These are phyloP conservation scores for Gortyna flavago DNA, from an alignment of 2,888 invertebrate species.

Conservation along the genomic window DNA sequence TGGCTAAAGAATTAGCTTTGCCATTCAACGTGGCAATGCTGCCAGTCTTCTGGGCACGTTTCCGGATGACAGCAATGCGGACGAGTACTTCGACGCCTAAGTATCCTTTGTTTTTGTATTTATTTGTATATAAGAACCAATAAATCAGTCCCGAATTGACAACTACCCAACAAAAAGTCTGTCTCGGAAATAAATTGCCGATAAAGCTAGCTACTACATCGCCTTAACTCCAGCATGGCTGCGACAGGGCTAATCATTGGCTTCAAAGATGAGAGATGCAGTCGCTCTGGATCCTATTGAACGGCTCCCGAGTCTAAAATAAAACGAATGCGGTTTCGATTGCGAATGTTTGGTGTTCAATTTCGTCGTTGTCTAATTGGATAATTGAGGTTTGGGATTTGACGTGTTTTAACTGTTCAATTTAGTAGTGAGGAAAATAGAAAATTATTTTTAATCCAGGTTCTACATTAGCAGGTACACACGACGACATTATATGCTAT, in stretches of 20 bases:
- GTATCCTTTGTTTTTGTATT: too few relatives aligned
- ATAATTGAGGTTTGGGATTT: slow-evolving; percentile 17
- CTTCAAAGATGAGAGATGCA: slow-evolving; percentile 66
- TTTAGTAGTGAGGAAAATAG: not conserved
- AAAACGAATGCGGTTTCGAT: slow-evolving; percentile 53
- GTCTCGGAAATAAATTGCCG: slow-evolving; percentile 13
- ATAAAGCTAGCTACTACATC: slow-evolving; percentile 18
- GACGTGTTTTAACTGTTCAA: not conserved
- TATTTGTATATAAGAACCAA: too few relatives aligned
- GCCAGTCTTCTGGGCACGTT: too few relatives aligned
- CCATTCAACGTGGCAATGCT: too few relatives aligned
- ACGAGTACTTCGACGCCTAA: too few relatives aligned
- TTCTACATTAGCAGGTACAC: not conserved
- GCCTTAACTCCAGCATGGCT: slow-evolving; percentile 63
- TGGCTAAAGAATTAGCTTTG: too few relatives aligned
- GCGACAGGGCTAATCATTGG: slow-evolving; percentile 66
- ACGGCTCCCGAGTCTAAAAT: slow-evolving; percentile 37
- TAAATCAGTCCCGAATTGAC: not conserved
- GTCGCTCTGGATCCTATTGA: slow-evolving; percentile 53
- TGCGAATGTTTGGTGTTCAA: slow-evolving; percentile 35
- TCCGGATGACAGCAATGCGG: too few relatives aligned
- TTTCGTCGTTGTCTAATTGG: slow-evolving; percentile 39
- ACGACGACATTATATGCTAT: too few relatives aligned
- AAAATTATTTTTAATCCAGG: not conserved
- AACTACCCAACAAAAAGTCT: not conserved